A percentile compares a stretch with the other conserved stretches of the same genome.
These are phyloP conservation scores for Hylaea fasciaria DNA, from an alignment of 2,888 invertebrate species.

Conservation along the genomic window DNA sequence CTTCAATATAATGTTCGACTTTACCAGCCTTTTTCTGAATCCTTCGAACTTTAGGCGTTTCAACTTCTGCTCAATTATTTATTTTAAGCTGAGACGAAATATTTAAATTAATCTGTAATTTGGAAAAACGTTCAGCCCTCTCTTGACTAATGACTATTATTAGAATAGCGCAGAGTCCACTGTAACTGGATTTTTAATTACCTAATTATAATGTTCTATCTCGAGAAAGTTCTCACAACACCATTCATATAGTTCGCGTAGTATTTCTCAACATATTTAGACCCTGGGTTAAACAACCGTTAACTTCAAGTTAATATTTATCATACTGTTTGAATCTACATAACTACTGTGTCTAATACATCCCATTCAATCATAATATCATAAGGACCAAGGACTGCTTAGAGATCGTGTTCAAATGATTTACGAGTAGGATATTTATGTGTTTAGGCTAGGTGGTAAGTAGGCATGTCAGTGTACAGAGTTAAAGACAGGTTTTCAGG, in stretches of 20 bases:
- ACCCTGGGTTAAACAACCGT: neutral
- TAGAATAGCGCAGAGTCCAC: conserved; percentile 22
- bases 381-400: no score
- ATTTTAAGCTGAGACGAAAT: conserved; percentile 8
- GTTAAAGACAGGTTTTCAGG: no score
- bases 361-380: no score
- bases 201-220: conserved; percentile 17
- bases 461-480: no score
- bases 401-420: no score
- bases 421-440: no score
- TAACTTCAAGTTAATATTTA: neutral
- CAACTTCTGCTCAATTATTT: conserved; percentile 9
- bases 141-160: conserved; percentile 20
- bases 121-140: conserved; percentile 23
- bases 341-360: no score
- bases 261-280: no score
- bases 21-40: neutral
- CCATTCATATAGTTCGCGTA: no score
- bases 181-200: conserved; percentile 24
- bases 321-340: neutral
- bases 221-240: conserved; percentile 8
- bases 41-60: conserved; percentile 6
- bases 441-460: no score
- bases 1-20: no score
- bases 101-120: conserved; percentile 17